Evolutionary conservation across 2,888 invertebrate species (phyloP).

Genomic region (Apeira syringaria): DNA sequence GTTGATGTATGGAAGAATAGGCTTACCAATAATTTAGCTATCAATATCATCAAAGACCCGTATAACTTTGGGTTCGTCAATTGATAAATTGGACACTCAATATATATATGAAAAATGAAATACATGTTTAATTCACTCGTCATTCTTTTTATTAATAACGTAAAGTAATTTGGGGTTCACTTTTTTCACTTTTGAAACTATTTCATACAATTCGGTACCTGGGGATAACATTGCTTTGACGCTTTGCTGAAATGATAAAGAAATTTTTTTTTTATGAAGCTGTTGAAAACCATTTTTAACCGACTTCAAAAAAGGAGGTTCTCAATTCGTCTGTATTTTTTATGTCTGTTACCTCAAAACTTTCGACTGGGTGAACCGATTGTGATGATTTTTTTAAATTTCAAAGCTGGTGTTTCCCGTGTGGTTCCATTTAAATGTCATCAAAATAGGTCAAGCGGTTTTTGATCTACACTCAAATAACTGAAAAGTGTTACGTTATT

Average conservation of each 20-base stretch:
- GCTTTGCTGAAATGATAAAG: conserved; percentile 43
- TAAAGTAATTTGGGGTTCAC: conserved; percentile 59
- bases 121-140: conserved; percentile 3
- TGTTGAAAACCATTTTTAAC: no score
- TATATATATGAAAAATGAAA: conserved; percentile 1
- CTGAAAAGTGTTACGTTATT: no score
- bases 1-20: background rate
- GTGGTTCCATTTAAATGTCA: no score
- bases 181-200: conserved; percentile 46
- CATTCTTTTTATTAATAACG: conserved; percentile 53
- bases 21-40: background rate
- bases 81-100: background rate
- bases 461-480: no score
- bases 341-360: no score
- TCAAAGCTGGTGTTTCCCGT: no score
- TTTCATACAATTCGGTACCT: conserved; percentile 51
- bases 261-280: background rate
- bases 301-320: no score
- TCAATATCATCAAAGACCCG: background rate
- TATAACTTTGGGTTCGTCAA: background rate
- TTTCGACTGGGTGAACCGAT: no score
- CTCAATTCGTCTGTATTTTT: no score
- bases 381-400: no score
- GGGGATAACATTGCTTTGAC: conserved; percentile 50
- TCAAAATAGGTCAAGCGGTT: no score